Base-by-base conservation (phyloP, 2,888 invertebrate species). In the Clistopyga incitator region DNA sequence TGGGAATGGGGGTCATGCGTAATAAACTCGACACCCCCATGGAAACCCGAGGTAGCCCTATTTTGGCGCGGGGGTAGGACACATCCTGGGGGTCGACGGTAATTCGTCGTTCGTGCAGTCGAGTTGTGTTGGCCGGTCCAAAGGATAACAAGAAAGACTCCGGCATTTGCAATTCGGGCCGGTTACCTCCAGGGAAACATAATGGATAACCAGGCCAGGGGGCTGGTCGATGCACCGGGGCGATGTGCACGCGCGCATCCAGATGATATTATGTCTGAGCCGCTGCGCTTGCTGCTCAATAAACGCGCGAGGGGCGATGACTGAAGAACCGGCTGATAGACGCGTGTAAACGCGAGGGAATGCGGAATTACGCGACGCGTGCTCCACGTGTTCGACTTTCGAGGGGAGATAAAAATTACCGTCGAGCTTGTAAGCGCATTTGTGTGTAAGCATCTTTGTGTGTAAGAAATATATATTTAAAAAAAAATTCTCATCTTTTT, bases 21-120 rank as follows among this genome's bases (percentile, higher is more conserved):
- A 82, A 86, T 87, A 85, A 87, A 84, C 84, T 71, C 79, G 74
- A 85, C 86, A 86, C 86, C 86, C 86, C 78, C 72, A 3, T 18
- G 18, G 71, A 81, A 81, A 84, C 29, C 71, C 67, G 71, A 78
- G 77, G 56, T 61, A 52, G 34, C 67, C 75, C 77, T 75, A n/a
- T 47, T 47, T 56, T 65, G 23, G 23, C 67, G 15, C 67, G 15
- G 70, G 50, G 50, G 61, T 61, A 56, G 47, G 6, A 20, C n/a
- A 42, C n/a, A 42, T 45, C 18, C 11, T 25, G 74, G 74, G 47
- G 47, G 1, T 38, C 18, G 67, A 75, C 64, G 79, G 77, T 80
- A 80, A 83, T 83, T 80, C 83, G 61, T 72, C 59, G 65, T 68
- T 72, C 76, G 59, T 42, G 61, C 13, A 34, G 18, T 50, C 34